Evolutionary conservation across 2,888 invertebrate genomes (phyloP).

Genomic region (Lottia scabra): DNA sequence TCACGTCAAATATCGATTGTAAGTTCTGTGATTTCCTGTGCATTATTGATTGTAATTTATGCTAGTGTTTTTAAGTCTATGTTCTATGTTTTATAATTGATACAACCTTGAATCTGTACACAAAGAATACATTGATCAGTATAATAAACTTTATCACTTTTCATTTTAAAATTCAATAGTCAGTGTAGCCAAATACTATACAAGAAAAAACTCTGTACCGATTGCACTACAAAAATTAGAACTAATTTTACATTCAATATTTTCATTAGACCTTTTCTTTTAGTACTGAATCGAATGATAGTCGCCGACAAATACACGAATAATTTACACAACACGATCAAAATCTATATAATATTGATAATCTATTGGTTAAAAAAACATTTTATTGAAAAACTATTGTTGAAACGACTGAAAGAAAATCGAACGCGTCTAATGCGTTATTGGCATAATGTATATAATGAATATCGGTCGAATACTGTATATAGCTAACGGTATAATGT

Average conservation of each 20-base stretch:
- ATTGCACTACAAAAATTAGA: background rate
- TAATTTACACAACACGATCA: background rate
- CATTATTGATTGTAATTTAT: background rate
- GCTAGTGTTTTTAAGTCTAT: background rate
- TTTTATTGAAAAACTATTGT: background rate
- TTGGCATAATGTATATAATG: background rate
- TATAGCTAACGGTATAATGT: too few species aligned
- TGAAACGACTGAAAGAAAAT: background rate
- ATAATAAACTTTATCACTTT: background rate
- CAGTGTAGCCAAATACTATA: background rate
- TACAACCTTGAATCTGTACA: background rate
- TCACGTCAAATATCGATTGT: too few species aligned
- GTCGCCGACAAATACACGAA: background rate
- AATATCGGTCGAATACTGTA: too few species aligned
- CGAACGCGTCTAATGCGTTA: slow-evolving; percentile 6
- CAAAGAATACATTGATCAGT: background rate
- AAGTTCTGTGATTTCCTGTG: too few species aligned
- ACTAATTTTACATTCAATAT: slow-evolving; percentile 6
- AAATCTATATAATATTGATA: background rate
- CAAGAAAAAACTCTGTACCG: background rate
- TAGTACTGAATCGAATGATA: background rate
- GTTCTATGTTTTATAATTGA: background rate
- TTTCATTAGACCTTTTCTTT: background rate
- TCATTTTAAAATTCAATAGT: background rate
- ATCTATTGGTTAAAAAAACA: slow-evolving; percentile 1